Evolutionary conservation across 2,888 invertebrate species (phyloP).

Genomic region (Lycaena phlaeas): DNA sequence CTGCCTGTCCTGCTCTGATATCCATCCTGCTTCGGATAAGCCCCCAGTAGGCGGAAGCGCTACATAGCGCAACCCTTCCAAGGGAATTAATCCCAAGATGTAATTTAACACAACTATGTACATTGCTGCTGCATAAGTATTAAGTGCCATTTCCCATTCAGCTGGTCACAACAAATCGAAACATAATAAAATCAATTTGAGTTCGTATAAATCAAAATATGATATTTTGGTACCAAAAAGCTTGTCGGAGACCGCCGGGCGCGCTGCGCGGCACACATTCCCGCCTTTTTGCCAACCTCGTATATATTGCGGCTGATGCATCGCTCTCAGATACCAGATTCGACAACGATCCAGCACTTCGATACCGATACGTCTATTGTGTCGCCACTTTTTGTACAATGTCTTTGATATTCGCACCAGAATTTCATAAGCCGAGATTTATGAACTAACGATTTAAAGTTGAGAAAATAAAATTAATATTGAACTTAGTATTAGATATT

Average conservation of each 20-base stretch:
- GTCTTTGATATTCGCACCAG: slow-evolving; percentile 44
- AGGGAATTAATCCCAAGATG: too few species aligned
- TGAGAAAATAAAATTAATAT: too few species aligned
- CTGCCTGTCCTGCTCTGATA: too few species aligned
- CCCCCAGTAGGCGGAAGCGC: too few species aligned
- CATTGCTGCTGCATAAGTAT: too few species aligned
- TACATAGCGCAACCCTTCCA: too few species aligned
- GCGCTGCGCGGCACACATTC: slow-evolving; percentile 43
- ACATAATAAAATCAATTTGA: too few species aligned
- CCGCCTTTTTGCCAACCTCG: slow-evolving; percentile 56
- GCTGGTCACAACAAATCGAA: too few species aligned
- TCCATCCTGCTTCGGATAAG: too few species aligned
- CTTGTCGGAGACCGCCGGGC: slow-evolving; percentile 51
- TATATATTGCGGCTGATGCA: slow-evolving; percentile 61
- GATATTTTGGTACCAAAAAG: slow-evolving; percentile 47
- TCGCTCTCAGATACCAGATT: slow-evolving; percentile 46
- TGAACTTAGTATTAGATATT: too few species aligned
- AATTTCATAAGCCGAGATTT: slow-evolving; percentile 43
- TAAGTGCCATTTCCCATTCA: too few species aligned
- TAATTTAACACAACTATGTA: too few species aligned
- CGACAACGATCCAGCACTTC: slow-evolving; percentile 51
- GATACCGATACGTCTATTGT: slow-evolving; percentile 53
- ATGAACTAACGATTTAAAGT: slow-evolving; percentile 17
- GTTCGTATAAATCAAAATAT: slow-evolving; percentile 19
- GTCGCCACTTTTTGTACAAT: slow-evolving; percentile 32